A percentile compares a stretch with the other conserved stretches of the same genome.
phyloP scores from a whole-genome alignment of 2,113 vertebrate genomes.

The Cyphomyrus plagiostoma region DNA sequence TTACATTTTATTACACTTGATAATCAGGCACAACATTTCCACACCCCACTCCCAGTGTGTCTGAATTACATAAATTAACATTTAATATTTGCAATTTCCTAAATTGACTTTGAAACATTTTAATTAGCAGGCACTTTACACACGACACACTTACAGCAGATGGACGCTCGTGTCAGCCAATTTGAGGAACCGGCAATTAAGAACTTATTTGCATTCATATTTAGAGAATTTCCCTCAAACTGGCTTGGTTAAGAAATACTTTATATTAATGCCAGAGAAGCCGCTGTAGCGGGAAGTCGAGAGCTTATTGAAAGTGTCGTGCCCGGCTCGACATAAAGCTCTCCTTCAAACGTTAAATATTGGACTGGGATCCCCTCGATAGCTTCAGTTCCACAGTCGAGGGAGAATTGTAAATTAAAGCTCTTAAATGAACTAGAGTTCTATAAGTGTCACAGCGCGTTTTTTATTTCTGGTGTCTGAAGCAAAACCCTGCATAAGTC shows the following conservation, averaged over 20 bases:
- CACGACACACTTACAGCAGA: conserved; percentile 53
- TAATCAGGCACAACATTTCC: conserved; percentile 36
- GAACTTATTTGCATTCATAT: conserved; percentile 56
- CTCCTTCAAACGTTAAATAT: conserved; percentile 49
- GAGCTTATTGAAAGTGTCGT: conserved; percentile 40
- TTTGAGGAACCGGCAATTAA: conserved; percentile 54
- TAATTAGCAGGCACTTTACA: conserved; percentile 58
- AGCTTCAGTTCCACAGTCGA: conserved; percentile 31
- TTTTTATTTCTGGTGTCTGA: conserved; percentile 26
- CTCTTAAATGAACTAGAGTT: conserved; percentile 26
- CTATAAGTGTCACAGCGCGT: conserved; percentile 30
- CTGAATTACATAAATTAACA: conserved; percentile 51
- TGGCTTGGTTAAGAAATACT: conserved; percentile 36
- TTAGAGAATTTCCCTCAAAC: conserved; percentile 43
- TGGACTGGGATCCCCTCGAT: conserved; percentile 39
- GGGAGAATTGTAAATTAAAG: conserved; percentile 28
- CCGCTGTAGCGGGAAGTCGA: conserved; percentile 49
- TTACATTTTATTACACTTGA: conserved; percentile 25
- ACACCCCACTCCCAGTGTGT: conserved; percentile 32
- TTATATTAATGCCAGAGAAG: conserved; percentile 39
- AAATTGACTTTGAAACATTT: conserved; percentile 62
- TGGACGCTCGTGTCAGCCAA: conserved; percentile 56
- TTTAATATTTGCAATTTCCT: conserved; percentile 56
- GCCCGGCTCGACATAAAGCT: conserved; percentile 42
- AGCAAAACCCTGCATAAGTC: neutral